phyloP scores from a whole-genome alignment of 2,797 vertebrate genomes.

The Smutsia gigantea region DNA sequence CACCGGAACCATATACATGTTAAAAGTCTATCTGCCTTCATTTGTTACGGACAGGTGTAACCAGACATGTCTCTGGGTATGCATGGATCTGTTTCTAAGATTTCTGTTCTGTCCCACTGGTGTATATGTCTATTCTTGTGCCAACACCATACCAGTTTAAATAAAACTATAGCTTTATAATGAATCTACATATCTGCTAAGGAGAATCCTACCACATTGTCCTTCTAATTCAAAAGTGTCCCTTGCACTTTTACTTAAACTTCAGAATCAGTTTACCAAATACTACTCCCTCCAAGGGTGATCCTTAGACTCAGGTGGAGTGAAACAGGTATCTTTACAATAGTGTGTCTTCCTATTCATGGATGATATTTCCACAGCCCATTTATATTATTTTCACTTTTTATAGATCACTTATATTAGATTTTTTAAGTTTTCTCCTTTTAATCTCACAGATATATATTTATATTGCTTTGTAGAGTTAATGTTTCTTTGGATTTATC shows the following conservation, averaged over 20 bases:
- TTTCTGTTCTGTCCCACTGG: background rate
- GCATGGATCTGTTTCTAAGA: background rate
- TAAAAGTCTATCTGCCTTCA: background rate
- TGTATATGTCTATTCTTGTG: background rate
- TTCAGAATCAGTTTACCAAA: slow-evolving; percentile 19
- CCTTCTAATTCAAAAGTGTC: background rate
- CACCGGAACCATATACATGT: background rate
- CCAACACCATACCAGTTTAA: slow-evolving; percentile 9
- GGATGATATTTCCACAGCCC: background rate
- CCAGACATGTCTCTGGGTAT: background rate
- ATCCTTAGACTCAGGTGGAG: no score
- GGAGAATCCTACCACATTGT: background rate
- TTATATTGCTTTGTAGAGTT: background rate
- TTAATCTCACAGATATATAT: background rate
- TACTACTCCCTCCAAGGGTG: rapidly evolving
- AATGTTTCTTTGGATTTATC: background rate
- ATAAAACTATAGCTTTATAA: background rate
- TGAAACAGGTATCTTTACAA: background rate
- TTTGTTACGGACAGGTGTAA: background rate
- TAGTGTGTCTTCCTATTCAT: background rate
- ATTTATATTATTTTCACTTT: background rate
- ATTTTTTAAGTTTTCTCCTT: background rate
- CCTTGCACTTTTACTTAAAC: background rate
- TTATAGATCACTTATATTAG: background rate
- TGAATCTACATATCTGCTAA: background rate